A percentile compares a stretch with the other conserved stretches of the same genome.
These are phyloP conservation scores for Ephydatia muelleri DNA, from an alignment of 37 sponge, comb jelly and placozoan species.

Conservation along the genomic window DNA sequence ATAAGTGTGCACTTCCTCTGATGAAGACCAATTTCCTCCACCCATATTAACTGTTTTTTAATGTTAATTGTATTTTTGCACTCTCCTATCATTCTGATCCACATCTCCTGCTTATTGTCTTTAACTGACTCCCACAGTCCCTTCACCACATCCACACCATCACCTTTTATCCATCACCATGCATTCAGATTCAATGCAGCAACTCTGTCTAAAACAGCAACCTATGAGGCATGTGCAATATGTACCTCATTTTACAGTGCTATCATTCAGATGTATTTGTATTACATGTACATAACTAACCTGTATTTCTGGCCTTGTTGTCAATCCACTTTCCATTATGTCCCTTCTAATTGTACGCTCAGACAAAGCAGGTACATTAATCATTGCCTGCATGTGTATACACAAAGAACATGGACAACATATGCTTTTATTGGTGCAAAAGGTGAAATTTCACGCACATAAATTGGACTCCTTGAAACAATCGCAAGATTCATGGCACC, in stretches of 20 bases:
- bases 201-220: constrained; percentile 1
- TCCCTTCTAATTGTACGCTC: constrained; percentile 29
- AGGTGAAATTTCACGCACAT: no score
- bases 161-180: no score
- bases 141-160: no score
- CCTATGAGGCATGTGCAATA: not conserved
- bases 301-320: constrained; percentile 21
- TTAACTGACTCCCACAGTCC: constrained; percentile 25
- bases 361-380: constrained; percentile 32
- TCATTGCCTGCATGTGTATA: constrained; percentile 24
- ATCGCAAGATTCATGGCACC: not conserved
- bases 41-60: not conserved
- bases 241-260: not conserved
- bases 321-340: constrained; percentile 1
- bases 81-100: constrained; percentile 22
- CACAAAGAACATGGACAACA: no score
- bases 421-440: not conserved
- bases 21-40: not conserved
- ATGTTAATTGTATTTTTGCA: constrained; percentile 1
- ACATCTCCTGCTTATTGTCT: constrained; percentile 43
- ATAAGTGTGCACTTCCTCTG: not conserved
- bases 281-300: not conserved
- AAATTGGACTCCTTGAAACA: no score
- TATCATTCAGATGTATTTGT: not conserved
- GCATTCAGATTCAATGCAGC: not conserved